phyloP scores from a whole-genome alignment of 2,797 vertebrate species.

The Agapornis canus region DNA sequence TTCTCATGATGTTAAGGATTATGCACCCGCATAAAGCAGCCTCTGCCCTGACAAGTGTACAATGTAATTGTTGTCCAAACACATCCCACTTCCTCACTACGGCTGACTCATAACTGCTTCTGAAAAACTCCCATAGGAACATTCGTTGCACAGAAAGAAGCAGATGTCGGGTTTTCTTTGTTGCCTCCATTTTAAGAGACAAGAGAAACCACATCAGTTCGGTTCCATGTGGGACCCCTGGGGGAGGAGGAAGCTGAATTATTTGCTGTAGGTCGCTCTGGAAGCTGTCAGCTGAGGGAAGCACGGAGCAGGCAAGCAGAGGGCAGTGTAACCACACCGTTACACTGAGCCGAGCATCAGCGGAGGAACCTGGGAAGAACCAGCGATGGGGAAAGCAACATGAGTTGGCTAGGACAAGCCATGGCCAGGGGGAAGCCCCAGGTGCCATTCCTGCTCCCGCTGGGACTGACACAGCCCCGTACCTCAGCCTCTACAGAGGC shows the following conservation, averaged over 20 bases:
- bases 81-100: constrained; percentile 30
- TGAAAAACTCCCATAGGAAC: constrained; percentile 1
- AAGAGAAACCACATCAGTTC: neutral
- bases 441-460: too few relatives aligned
- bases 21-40: constrained; percentile 17
- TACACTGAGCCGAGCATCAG: too few relatives aligned
- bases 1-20: constrained; percentile 28
- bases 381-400: neutral
- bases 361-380: neutral
- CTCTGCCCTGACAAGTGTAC: constrained; percentile 48
- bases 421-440: accelerated
- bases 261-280: neutral
- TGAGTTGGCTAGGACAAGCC: neutral
- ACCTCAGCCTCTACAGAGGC: neutral
- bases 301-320: neutral
- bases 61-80: constrained; percentile 9
- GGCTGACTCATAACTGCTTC: neutral
- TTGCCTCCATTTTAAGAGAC: neutral
- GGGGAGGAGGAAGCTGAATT: neutral
- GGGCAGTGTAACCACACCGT: constrained; percentile 1
- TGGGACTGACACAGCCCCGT: neutral
- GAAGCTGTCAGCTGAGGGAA: neutral
- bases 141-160: neutral
- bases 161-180: neutral
- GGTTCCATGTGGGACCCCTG: neutral